These are phyloP conservation scores for Spodoptera exigua DNA, from an alignment of 2,888 invertebrate genomes.

Conservation along the genomic window DNA sequence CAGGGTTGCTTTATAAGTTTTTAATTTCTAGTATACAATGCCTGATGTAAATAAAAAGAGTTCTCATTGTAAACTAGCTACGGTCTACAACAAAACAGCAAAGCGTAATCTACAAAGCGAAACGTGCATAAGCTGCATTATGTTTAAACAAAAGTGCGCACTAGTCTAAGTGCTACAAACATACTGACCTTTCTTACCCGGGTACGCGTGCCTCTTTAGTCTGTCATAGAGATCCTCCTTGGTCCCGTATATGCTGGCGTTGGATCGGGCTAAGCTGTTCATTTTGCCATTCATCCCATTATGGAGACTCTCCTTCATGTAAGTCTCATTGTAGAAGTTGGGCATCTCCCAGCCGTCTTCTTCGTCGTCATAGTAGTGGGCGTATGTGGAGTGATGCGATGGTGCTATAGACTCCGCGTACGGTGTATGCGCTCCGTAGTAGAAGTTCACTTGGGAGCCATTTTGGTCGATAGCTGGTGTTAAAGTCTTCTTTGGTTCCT, in stretches of 20 bases:
- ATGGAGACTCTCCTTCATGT: slow-evolving; percentile 98
- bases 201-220: slow-evolving; percentile 98
- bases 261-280: slow-evolving; percentile 97
- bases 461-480: slow-evolving; percentile 97
- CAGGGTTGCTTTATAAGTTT: too few relatives aligned
- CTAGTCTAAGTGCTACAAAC: slow-evolving; percentile 80
- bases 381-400: slow-evolving; percentile 98
- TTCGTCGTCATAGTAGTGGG: slow-evolving; percentile 98
- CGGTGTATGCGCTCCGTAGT: slow-evolving; percentile 97
- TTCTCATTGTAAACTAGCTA: slow-evolving; percentile 3
- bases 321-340: slow-evolving; percentile 98
- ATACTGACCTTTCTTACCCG: slow-evolving; percentile 96
- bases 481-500: slow-evolving; percentile 97
- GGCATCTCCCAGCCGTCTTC: slow-evolving; percentile 99
- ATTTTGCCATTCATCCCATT: slow-evolving; percentile 95
- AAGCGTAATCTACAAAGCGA: slow-evolving; percentile 40
- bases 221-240: slow-evolving; percentile 98
- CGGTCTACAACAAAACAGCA: slow-evolving; percentile 19
- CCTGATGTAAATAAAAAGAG: slow-evolving; percentile 2
- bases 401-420: slow-evolving; percentile 98
- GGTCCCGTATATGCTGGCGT: slow-evolving; percentile 97
- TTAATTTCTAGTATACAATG: slow-evolving; percentile 4
- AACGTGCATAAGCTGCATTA: slow-evolving; percentile 65
- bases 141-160: slow-evolving; percentile 69
- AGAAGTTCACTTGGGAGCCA: slow-evolving; percentile 98